These are phyloP conservation scores for Seriola aureovittata DNA, from an alignment of 2,113 vertebrate species.

Conservation along the genomic window DNA sequence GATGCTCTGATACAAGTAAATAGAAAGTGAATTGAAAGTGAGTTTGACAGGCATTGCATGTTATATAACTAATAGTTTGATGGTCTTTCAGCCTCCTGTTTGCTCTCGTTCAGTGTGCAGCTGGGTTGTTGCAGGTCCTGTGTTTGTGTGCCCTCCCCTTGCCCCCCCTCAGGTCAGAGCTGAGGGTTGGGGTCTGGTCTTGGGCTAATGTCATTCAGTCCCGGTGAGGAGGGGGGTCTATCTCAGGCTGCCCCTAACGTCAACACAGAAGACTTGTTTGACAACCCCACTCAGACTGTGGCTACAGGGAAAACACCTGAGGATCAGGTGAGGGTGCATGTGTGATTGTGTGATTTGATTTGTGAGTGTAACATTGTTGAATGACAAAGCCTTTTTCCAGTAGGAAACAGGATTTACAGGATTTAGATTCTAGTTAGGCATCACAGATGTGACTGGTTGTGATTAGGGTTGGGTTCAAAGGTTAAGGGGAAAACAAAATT, in stretches of 20 bases:
- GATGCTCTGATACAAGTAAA: neutral
- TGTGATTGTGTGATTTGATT: neutral
- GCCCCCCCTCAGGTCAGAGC: conserved; percentile 25
- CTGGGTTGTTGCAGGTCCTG: conserved; percentile 32
- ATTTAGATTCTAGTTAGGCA: too few species aligned
- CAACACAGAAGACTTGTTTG: conserved; percentile 39
- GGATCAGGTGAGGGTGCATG: conserved; percentile 55
- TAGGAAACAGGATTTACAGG: neutral
- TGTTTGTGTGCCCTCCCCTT: conserved; percentile 9
- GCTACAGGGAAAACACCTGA: conserved; percentile 33
- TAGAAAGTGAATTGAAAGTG: too few species aligned
- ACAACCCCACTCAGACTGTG: conserved; percentile 26
- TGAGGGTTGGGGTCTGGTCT: conserved; percentile 37
- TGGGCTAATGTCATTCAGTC: conserved; percentile 71
- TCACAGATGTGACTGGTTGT: neutral
- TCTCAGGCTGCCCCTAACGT: conserved; percentile 52
- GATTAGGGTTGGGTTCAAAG: too few species aligned
- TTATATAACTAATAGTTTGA: neutral
- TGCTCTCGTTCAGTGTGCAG: neutral
- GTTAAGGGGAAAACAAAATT: too few species aligned
- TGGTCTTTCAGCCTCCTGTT: neutral
- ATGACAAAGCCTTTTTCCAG: neutral
- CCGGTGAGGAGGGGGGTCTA: conserved; percentile 58
- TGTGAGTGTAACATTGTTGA: neutral
- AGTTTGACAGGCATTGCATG: too few species aligned